Base-by-base conservation (phyloP, 2,888 invertebrate genomes). In the Mythimna ferrago region DNA sequence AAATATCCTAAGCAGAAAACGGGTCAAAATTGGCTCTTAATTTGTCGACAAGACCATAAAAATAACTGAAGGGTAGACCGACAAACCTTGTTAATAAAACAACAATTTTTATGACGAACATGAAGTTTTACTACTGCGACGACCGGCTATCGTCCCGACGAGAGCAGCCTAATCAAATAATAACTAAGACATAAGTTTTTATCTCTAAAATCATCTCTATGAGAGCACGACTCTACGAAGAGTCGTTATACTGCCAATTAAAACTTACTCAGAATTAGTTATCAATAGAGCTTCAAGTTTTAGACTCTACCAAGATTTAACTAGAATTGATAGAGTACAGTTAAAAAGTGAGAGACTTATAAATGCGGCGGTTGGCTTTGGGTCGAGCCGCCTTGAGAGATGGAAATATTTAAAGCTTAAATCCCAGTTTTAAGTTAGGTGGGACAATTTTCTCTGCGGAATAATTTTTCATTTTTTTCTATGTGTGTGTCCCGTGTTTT, bases 101-200 rank as follows among this genome's bases (percentile, higher is more conserved):
- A 74, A 82, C 70, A 80, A 76, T 82, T 85, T 84, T 85, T 81
- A 85, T 73, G 86, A 86, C 32, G n/a, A 56, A 73, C 76, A 82
- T 86, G 73, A 82, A 82, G 73, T 80, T 86, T 81, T 76, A 84
- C 73, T 78, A 64, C 84, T 57, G 69, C 61, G n/a, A 38, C 54
- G 66, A 69, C 74, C 71, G 70, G 74, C 70, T 73, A 82, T 66
- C 56, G 56, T 54, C 48, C 68, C 66, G 11, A 19, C 14, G 57
- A 80, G 80, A 73, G 58, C 35, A 66, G 48, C 66, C 48, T 80
- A 80, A 75, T 86, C 80, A 82, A 86, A 86, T 86, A 82, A 86
- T 74, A 78, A 76, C 70, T 26, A 48, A 73, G 83, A 78, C 77
- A 71, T 77, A 85, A 85, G 78, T 85, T 86, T 79, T 82, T 81